These are phyloP conservation scores for Corydoras sp. DNA, from an alignment of 2,113 vertebrate species.

Conservation along the genomic window DNA sequence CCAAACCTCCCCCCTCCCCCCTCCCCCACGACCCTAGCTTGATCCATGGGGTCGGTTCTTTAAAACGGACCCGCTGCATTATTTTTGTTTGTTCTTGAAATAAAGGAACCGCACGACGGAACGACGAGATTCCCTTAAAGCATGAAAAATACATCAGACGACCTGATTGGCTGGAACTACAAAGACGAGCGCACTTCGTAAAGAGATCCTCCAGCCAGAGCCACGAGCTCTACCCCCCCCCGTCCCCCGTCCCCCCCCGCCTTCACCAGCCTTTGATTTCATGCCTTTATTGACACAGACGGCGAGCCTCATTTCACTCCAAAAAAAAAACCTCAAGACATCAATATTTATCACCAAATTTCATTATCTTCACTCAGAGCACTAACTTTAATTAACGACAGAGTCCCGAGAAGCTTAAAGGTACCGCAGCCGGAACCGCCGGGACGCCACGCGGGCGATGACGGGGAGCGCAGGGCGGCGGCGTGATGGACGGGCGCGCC, in stretches of 20 bases:
- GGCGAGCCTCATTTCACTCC: slow-evolving; percentile 20
- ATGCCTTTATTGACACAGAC: slow-evolving; percentile 23
- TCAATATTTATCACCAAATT: slow-evolving; percentile 17
- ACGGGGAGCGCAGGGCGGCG: too few relatives aligned
- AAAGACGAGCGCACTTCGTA: not conserved
- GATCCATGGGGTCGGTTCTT: too few relatives aligned
- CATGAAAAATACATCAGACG: not conserved
- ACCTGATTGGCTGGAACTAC: not conserved
- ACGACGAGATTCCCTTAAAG: not conserved
- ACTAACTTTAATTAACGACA: slow-evolving; percentile 18
- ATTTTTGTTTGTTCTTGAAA: too few relatives aligned
- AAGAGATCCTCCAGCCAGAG: not conserved
- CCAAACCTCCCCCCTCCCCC: too few relatives aligned
- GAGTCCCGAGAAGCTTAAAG: not conserved
- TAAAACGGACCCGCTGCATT: too few relatives aligned
- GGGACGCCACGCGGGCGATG: too few relatives aligned
- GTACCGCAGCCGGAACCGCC: not conserved
- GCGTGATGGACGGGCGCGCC: too few relatives aligned
- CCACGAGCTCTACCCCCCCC: not conserved
- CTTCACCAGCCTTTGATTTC: not conserved
- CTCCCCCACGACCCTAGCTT: too few relatives aligned
- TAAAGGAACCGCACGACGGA: not conserved
- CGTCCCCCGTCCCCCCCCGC: too few relatives aligned
- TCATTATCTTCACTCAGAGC: slow-evolving; percentile 2
- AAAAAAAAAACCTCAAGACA: slow-evolving; percentile 19